These are phyloP conservation scores for Clanis bilineata DNA, from an alignment of 2,888 invertebrate genomes.

Conservation along the genomic window DNA sequence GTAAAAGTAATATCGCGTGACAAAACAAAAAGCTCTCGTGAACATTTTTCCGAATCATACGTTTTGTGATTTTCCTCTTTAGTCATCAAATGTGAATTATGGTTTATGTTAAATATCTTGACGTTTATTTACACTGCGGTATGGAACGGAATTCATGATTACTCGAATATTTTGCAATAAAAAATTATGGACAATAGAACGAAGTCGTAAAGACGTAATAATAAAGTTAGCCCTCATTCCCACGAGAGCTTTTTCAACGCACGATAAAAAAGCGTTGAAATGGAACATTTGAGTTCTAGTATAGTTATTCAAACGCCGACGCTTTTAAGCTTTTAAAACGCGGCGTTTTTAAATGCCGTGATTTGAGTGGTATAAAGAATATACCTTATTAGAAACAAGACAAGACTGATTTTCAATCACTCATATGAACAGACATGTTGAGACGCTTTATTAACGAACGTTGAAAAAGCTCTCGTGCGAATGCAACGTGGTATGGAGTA, in stretches of 20 bases:
- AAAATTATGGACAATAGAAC: not conserved
- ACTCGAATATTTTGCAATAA: not conserved
- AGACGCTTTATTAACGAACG: too few relatives aligned
- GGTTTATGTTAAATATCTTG: constrained; percentile 6
- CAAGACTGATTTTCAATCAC: too few relatives aligned
- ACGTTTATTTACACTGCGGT: constrained; percentile 12
- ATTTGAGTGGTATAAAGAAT: too few relatives aligned
- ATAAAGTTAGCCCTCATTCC: not conserved
- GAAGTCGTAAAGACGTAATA: not conserved
- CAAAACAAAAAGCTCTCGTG: not conserved
- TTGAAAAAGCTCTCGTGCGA: too few relatives aligned
- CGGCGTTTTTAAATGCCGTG: too few relatives aligned
- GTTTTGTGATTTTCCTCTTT: constrained; percentile 17
- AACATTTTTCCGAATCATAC: constrained; percentile 1
- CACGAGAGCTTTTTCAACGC: not conserved
- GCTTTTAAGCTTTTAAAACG: too few relatives aligned
- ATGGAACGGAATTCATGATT: not conserved
- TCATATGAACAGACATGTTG: too few relatives aligned
- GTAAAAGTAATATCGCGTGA: not conserved
- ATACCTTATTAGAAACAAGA: too few relatives aligned
- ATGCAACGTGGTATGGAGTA: too few relatives aligned
- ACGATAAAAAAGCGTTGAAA: too few relatives aligned
- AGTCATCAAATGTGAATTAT: constrained; percentile 12
- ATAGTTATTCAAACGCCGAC: too few relatives aligned
- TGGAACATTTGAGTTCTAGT: too few relatives aligned